These are phyloP conservation scores for Amphiprion ocellaris DNA, from an alignment of 2,113 vertebrate species.

Conservation along the genomic window DNA sequence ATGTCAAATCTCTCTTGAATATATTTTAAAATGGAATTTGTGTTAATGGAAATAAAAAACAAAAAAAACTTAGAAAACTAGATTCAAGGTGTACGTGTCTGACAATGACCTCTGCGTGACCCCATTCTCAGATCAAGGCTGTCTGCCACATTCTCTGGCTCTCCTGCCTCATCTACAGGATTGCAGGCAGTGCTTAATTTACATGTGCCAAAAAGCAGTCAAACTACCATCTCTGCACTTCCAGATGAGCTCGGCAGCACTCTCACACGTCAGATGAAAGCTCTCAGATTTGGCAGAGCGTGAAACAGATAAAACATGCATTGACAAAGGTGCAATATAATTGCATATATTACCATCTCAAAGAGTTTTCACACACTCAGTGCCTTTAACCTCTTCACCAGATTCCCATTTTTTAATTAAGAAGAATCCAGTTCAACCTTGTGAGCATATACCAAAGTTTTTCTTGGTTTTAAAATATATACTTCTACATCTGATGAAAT, in stretches of 20 bases:
- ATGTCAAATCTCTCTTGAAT: neutral
- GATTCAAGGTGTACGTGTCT: neutral
- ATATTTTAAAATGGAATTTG: conserved; percentile 16
- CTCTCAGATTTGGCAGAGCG: neutral
- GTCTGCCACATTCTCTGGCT: conserved; percentile 3
- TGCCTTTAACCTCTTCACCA: neutral
- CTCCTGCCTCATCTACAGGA: neutral
- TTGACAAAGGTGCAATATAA: conserved; percentile 13
- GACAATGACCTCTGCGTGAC: conserved; percentile 22
- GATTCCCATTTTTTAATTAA: conserved; percentile 19
- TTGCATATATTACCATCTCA: conserved; percentile 40
- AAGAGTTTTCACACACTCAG: conserved; percentile 6
- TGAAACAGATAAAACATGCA: conserved; percentile 13
- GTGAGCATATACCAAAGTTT: neutral
- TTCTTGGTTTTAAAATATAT: conserved; percentile 15
- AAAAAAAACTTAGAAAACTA: conserved; percentile 13
- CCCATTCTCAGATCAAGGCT: conserved; percentile 8
- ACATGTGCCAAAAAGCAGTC: neutral
- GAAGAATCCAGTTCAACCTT: conserved; percentile 36
- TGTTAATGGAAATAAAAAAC: conserved; percentile 16
- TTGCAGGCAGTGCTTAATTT: conserved; percentile 16
- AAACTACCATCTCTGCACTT: conserved; percentile 22
- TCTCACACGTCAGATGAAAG: conserved; percentile 8
- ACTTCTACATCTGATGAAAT: conserved; percentile 27
- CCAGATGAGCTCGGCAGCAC: conserved; percentile 29